Evolutionary conservation across 2,888 invertebrate genomes (phyloP).

Genomic region (Seira sanloemensis): DNA sequence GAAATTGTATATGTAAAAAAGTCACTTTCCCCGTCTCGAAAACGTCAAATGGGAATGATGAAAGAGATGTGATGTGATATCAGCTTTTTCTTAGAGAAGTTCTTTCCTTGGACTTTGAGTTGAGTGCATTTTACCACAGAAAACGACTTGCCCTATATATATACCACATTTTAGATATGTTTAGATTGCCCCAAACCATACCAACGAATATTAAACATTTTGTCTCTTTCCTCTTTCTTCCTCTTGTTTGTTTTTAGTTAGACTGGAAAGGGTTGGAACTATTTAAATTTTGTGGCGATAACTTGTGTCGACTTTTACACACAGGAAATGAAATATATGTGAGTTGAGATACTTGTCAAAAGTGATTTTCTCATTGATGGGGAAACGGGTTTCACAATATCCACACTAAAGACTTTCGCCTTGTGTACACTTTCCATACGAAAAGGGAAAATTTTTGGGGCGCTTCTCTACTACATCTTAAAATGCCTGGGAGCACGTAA

Average conservation of each 20-base stretch:
- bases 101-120: too few species aligned
- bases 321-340: background rate
- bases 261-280: background rate
- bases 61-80: background rate
- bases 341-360: background rate
- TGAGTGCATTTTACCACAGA: too few species aligned
- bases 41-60: background rate
- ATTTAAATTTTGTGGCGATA: background rate
- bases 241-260: conserved; percentile 6
- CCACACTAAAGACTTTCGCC: background rate
- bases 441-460: too few species aligned
- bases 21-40: background rate
- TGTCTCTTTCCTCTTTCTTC: background rate
- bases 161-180: too few species aligned
- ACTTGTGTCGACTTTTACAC: background rate
- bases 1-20: background rate
- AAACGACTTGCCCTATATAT: too few species aligned
- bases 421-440: background rate
- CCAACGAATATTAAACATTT: conserved; percentile 5
- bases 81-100: background rate
- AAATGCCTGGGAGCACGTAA: conserved; percentile 17
- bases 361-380: conserved; percentile 4
- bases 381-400: conserved; percentile 4
- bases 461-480: background rate
- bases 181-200: background rate